phyloP scores from a whole-genome alignment of 1,140 invertebrate genomes.

The Arctopsyche grandis region DNA sequence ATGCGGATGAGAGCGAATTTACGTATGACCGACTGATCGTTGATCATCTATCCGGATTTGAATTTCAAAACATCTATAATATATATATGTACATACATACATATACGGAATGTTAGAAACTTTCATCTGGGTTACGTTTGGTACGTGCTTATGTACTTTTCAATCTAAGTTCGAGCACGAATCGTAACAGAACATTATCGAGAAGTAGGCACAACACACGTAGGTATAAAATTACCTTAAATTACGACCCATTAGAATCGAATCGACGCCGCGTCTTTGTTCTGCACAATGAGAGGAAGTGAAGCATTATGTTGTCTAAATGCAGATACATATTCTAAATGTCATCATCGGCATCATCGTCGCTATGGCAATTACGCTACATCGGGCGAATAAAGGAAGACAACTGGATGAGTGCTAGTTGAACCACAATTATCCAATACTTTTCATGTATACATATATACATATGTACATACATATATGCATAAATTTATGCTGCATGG shows the following conservation, averaged over 20 bases:
- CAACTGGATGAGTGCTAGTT: no score
- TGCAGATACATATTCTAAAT: slow-evolving; percentile 4
- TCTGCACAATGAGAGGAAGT: slow-evolving; percentile 34
- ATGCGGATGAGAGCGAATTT: no score
- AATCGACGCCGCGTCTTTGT: slow-evolving; percentile 21
- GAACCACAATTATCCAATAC: no score
- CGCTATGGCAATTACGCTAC: neutral
- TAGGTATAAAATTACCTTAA: neutral
- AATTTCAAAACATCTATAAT: neutral
- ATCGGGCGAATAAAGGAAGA: no score
- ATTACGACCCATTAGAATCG: slow-evolving; percentile 17
- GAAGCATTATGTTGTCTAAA: slow-evolving; percentile 5
- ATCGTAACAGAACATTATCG: neutral
- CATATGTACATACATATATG: no score
- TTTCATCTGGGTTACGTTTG: no score
- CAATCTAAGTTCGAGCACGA: neutral
- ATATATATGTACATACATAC: neutral
- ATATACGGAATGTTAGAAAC: neutral
- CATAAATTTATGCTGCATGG: no score
- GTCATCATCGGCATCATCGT: slow-evolving; percentile 1
- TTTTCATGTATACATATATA: no score
- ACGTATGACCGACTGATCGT: no score
- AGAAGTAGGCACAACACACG: no score
- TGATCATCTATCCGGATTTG: no score
- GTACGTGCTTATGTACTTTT: neutral